Conservation (phyloP, 2,113 vertebrate species). For the Peromyscus leucopus region DNA sequence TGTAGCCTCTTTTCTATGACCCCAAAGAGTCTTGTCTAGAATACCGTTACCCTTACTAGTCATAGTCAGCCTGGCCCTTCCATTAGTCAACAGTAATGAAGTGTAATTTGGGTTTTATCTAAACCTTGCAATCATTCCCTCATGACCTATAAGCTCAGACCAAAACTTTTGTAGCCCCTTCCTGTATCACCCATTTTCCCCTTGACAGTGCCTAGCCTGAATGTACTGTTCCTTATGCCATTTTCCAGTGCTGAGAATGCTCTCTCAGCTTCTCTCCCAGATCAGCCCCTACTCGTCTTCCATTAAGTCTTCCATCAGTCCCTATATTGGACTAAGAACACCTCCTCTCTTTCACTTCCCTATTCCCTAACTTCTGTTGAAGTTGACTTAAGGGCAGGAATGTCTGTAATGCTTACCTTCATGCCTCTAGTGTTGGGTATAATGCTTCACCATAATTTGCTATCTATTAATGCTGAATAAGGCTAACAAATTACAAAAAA, state of each 20-base stretch:
- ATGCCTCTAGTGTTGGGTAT: background rate
- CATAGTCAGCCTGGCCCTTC: background rate
- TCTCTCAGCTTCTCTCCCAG: background rate
- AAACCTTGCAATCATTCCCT: background rate
- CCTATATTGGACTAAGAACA: background rate
- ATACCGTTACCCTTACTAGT: background rate
- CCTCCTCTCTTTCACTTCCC: background rate
- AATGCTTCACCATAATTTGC: background rate
- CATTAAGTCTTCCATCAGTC: background rate
- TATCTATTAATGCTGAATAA: background rate
- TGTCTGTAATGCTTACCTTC: background rate
- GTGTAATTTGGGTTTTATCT: background rate
- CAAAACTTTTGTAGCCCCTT: background rate
- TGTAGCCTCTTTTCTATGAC: background rate
- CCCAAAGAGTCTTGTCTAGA: background rate
- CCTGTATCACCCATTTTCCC: background rate
- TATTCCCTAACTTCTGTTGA: background rate
- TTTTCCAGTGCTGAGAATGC: background rate
- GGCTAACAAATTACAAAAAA: conserved; percentile 22
- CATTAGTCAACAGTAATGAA: background rate
- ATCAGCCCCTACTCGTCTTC: background rate
- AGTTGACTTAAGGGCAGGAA: background rate
- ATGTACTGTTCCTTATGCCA: background rate
- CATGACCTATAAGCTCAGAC: background rate
- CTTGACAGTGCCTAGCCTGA: background rate